Base-by-base conservation (phyloP, 2,113 vertebrate species). In the Callaeas wilsoni region DNA sequence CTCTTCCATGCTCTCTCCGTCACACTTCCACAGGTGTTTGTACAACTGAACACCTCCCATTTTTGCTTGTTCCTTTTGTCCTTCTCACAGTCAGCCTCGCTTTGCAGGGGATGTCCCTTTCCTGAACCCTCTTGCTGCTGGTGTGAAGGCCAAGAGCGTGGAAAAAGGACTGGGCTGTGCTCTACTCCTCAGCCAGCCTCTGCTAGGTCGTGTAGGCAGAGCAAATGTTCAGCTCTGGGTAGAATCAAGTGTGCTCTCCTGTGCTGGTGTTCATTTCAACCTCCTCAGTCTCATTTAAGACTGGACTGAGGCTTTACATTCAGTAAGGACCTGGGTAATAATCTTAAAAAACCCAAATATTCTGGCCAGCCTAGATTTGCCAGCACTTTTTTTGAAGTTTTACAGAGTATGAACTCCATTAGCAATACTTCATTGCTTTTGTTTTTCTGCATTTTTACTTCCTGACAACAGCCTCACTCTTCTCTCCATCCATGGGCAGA, bases 401-500 rank as follows among this genome's bases (percentile, higher is more conserved):
- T 73, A 26, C 47, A 22, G 50, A 39, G 10, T 9, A 37, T 49
- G 29, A 63, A 27, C 37, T 60, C 18, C 44, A 25, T 22, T 8
- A 57, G 2, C 13, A 73, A 33, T 14, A 17, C 5, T 68, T 32
- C 1, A 12, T 16, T 57, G 21, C 25, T 33, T 59, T 49, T 12
- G 3, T 12, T 53, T 57, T 70, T 57, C 47, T 70, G 15, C 8
- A 8, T 46, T 64, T 81, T 90, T 39, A 13, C 47, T 49, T 91
- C 37, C 42, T 81, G 23, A 21, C 37, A 55, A 7, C 8, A 47
- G 7, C 7, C 41, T 67, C 69, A 4, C 7, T 20, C 22, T 69
- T 44, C 47, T 19, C 27, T 62, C 15, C 1, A 0, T 59, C 27
- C 21, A 9, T 1, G 46, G 37, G 22, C 12, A 57, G 19, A n/a